Evolutionary conservation across 1,140 invertebrate species (phyloP), one percentile per base, ranked within the genome.

Genomic region (Drosophila murphyi): DNA sequence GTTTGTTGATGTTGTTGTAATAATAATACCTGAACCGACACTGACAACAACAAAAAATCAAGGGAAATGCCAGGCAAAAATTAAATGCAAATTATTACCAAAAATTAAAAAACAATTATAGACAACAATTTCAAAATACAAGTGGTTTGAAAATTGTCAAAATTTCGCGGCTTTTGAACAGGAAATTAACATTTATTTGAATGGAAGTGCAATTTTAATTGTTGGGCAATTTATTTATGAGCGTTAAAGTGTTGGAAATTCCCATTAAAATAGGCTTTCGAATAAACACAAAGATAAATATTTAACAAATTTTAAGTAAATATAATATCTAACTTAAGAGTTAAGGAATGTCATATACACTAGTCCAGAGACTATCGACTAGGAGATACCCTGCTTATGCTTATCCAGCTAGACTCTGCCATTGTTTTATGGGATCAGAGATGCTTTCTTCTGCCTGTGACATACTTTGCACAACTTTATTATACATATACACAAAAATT

Each of bases 81-180:
- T 88, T 74, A 88, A 85, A 89, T 89, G 85, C 85, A 89, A 87
- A 87, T 88, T 87, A 68, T 71, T 70, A 68, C 34, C 63, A 62
- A 67, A 68, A 70, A 51, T 43, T 8, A 20, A 7, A 34, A 43
- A 39, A 68, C 34, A 43, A 43, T 4, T 69, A 47, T 51, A 32
- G 8, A n/a, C 37, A 62, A 62, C 43, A 57, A 68, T 68, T 73
- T 68, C 61, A 6, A 61, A 70, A 62, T 64, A 63, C 3, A 43
- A 3, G n/a, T 48, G 20, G 63, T 37, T 34, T 32, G 43, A 37
- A 34, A 20, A 52, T 69, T 60, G 39, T 72, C 51, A 7, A 29
- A 47, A 12, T 50, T 62, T 71, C 32, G 45, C 5, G 5, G 5
- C 28, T 20, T 62, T 54, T 54, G 47, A 34, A 32, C 62, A 65